Conservation (phyloP, 2,113 vertebrate genomes). For the Ptyas mucosa region DNA sequence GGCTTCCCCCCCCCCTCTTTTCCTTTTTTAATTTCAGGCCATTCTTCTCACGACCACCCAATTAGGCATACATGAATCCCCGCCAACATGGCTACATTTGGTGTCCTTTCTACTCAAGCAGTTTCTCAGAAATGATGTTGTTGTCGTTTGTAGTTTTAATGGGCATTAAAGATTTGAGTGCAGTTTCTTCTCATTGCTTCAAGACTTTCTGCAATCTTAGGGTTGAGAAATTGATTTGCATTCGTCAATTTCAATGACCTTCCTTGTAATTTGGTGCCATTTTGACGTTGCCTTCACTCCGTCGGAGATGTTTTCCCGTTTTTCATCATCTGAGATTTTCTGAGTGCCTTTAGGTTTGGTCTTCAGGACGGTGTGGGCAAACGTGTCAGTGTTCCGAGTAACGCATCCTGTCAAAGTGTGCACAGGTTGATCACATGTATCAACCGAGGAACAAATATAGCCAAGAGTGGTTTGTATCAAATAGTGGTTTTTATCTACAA, state of each 20-base stretch:
- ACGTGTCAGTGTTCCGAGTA: too few species aligned
- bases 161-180: not conserved
- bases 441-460: too few species aligned
- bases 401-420: too few species aligned
- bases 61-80: not conserved
- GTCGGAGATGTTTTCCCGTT: rapidly evolving
- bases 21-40: slow-evolving; percentile 5
- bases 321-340: not conserved
- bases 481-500: too few species aligned
- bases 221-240: not conserved
- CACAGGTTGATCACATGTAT: too few species aligned
- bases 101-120: not conserved
- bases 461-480: too few species aligned
- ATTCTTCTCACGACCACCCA: not conserved
- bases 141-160: not conserved
- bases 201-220: not conserved
- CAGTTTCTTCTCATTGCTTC: not conserved
- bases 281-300: not conserved
- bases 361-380: not conserved
- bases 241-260: not conserved
- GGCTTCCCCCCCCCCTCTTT: not conserved
- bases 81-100: not conserved
- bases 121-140: not conserved
- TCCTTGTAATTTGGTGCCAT: not conserved
- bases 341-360: not conserved